Evolutionary conservation across 2,888 invertebrate genomes (phyloP).

Genomic region (Stenichneumon culpator): DNA sequence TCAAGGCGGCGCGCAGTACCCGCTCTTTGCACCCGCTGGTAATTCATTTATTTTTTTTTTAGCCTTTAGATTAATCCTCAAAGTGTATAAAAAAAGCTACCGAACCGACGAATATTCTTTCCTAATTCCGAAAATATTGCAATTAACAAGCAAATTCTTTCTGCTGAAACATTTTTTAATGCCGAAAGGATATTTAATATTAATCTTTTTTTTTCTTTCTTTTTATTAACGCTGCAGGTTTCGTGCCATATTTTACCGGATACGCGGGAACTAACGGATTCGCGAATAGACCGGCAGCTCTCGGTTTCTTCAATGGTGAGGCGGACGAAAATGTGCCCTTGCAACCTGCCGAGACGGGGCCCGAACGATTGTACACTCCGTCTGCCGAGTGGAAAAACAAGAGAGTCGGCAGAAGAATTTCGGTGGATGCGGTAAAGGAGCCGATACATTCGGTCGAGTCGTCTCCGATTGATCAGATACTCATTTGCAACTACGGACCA

Average conservation of each 20-base stretch:
- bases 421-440: not conserved
- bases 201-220: not conserved
- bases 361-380: not conserved
- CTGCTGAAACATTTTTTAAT: not conserved
- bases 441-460: not conserved
- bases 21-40: conserved; percentile 1
- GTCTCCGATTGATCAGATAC: conserved; percentile 41
- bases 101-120: not conserved
- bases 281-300: not conserved
- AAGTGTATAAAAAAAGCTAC: not conserved
- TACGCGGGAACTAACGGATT: not conserved
- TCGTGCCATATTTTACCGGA: not conserved
- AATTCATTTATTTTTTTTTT: not conserved
- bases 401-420: not conserved
- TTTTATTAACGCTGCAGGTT: not conserved
- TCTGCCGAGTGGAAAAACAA: not conserved
- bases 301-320: conserved; percentile 8
- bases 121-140: not conserved
- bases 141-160: not conserved
- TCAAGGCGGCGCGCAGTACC: not conserved
- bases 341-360: not conserved
- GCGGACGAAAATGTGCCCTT: not conserved
- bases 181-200: not conserved
- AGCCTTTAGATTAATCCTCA: not conserved
- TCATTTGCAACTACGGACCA: conserved; percentile 61